Evolutionary conservation across 2,113 vertebrate genomes (phyloP), one percentile per base, ranked within the genome.

Genomic region (Lasiurus cinereus): DNA sequence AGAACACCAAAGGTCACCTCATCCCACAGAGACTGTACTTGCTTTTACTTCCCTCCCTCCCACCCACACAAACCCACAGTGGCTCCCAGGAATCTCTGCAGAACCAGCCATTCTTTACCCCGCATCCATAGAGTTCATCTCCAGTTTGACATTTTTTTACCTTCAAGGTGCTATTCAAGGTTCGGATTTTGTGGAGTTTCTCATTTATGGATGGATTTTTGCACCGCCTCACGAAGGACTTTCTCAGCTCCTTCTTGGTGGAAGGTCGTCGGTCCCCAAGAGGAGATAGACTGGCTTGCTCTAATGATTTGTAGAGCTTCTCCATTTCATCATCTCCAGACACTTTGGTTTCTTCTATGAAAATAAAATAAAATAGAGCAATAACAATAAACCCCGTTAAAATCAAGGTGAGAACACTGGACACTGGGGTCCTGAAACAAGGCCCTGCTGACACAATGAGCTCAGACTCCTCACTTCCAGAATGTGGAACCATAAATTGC

Each of bases 131-230:
- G 64, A 92, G 6, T 56, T 74, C 29, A 77, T 14, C 29, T 27
- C 50, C 1, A 5, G 0, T 83, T 39, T 50, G 69, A 19, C 3
- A 22, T 13, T 1, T 36, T 39, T 97, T 98, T 98, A 99, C 99
- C 99, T 99, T 99, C 91, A 99, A 98, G 18, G 99, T 99, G 97
- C 99, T 99, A 95, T 99, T 99, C 93, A 99, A 98, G 79, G 99
- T 98, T 96, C 99, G 98, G 94, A 99, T 98, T 93, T 98, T 98
- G 97, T 99, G 99, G 74, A 99, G 98, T 96, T 99, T 99, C 89
- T 99, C 98, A 91, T 99, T 99, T 91, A 99, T 98, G 3, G 97
- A 98, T 67, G 99, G 98, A 93, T 99, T 99, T 98, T 99, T 99
- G 97, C 99, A 99, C 69, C 99, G 99, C 97, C 99, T 99, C 80